phyloP scores from a whole-genome alignment of 2,888 invertebrate species.

The Conchocele bisecta region DNA sequence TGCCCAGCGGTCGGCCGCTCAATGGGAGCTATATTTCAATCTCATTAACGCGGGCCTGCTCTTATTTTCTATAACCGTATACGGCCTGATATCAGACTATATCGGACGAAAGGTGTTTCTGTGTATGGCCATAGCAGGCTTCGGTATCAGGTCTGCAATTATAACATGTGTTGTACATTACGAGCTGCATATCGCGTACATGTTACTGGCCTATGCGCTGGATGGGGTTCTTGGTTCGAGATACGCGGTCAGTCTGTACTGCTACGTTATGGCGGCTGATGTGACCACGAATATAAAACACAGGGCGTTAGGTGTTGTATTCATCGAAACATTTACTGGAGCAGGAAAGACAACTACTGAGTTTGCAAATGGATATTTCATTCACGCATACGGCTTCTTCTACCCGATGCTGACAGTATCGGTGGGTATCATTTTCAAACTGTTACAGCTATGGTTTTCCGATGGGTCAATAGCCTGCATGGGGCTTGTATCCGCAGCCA shows the following conservation, averaged over 20 bases:
- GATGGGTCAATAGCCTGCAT: too few relatives aligned
- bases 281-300: constrained; percentile 6
- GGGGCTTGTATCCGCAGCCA: too few relatives aligned
- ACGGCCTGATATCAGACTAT: constrained; percentile 29
- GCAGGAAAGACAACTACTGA: constrained; percentile 15
- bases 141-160: constrained; percentile 4
- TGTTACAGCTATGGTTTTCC: too few relatives aligned
- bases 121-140: constrained; percentile 15
- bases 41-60: constrained; percentile 6
- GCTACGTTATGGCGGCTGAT: constrained; percentile 19
- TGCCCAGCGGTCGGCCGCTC: constrained; percentile 25
- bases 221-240: constrained; percentile 27
- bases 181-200: constrained; percentile 22
- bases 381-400: constrained; percentile 24
- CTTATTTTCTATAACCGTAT: constrained; percentile 19
- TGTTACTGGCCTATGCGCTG: constrained; percentile 9
- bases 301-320: constrained; percentile 12
- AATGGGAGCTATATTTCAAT: constrained; percentile 33
- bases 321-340: constrained; percentile 26
- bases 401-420: too few relatives aligned
- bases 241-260: constrained; percentile 1
- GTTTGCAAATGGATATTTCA: constrained; percentile 33
- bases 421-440: too few relatives aligned
- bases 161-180: constrained; percentile 23
- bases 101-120: constrained; percentile 26